Conservation (phyloP, 1,140 invertebrate genomes). For the Dendroctonus ponderosae region DNA sequence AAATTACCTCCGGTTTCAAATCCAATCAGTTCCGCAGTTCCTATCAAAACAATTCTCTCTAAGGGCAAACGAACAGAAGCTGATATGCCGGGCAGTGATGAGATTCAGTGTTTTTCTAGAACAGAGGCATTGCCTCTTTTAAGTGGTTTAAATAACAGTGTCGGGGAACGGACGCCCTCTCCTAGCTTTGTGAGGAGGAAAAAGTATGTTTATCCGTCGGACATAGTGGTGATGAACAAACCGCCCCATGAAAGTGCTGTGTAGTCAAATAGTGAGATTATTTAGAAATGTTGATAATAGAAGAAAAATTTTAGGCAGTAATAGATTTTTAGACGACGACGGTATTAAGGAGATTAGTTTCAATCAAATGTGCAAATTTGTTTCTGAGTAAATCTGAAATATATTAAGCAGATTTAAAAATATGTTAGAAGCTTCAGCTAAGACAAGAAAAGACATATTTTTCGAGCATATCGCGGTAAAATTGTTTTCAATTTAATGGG, state of each 20-base stretch:
- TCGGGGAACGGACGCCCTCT: constrained; percentile 53
- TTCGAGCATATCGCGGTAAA: too few species aligned
- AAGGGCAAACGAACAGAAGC: constrained; percentile 49
- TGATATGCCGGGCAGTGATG: constrained; percentile 25
- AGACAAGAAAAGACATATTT: too few species aligned
- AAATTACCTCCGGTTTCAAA: constrained; percentile 28
- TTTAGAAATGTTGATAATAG: not conserved
- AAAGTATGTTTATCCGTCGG: constrained; percentile 59
- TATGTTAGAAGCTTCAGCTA: too few species aligned
- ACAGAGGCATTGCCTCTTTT: constrained; percentile 59
- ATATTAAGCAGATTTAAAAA: too few species aligned
- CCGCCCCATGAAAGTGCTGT: constrained; percentile 38
- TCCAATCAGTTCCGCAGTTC: constrained; percentile 23
- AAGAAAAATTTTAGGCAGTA: too few species aligned
- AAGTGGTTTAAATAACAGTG: constrained; percentile 55
- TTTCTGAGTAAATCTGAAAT: too few species aligned
- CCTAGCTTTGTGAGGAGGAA: constrained; percentile 60
- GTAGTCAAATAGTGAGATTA: constrained; percentile 4
- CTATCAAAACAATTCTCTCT: constrained; percentile 53
- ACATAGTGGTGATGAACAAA: constrained; percentile 36
- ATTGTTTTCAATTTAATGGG: too few species aligned
- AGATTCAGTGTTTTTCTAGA: constrained; percentile 46
- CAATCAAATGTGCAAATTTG: too few species aligned
- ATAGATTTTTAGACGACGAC: too few species aligned
- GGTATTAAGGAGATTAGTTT: too few species aligned